Evolutionary conservation across 2,113 vertebrate species (phyloP), one percentile per base, ranked within the genome.

Genomic region (Myotis lucifugus): DNA sequence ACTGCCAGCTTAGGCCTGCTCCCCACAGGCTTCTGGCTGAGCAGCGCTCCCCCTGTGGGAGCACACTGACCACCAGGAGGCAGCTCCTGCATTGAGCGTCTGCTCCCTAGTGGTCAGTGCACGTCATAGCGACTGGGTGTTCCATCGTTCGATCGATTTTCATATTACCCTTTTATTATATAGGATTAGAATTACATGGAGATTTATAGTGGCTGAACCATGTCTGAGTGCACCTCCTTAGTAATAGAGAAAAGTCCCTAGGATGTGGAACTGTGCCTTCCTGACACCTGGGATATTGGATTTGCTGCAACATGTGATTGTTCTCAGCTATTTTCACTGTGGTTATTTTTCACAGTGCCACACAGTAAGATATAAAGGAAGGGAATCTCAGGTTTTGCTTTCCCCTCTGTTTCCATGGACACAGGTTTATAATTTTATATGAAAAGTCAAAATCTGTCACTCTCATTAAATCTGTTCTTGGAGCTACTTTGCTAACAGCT

Each of bases 401-500:
- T 97, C 96, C 84, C 88, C 97, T 98, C 98, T 97, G 98, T 99
- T 98, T 98, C 98, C 98, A 99, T 98, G 98, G 98, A 97, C 98
- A 98, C 98, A 81, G 91, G 87, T 98, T 98, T 97, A 98, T 97
- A 98, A 98, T 97, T 98, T 96, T 97, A 96, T 95, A 95, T 95
- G 94, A 94, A 93, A 97, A 98, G 85, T 96, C 89, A 97, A 97
- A 97, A 97, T 97, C 97, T 98, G 95, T 96, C 98, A 97, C 87
- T 97, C 97, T 98, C 98, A 96, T 98, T 97, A 98, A 97, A 95
- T 98, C 95, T 88, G 29, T 96, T 98, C 97, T 98, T 97, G 96
- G 96, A 98, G 95, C 0, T 12, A 95, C 97, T 91, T 89, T 77
- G 42, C 74, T 97, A 96, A 97, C 93, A 98, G 95, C 93, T 97